Evolutionary conservation across 2,888 invertebrate species (phyloP), one percentile per base, ranked within the genome.

Genomic region (Euclidia mi): DNA sequence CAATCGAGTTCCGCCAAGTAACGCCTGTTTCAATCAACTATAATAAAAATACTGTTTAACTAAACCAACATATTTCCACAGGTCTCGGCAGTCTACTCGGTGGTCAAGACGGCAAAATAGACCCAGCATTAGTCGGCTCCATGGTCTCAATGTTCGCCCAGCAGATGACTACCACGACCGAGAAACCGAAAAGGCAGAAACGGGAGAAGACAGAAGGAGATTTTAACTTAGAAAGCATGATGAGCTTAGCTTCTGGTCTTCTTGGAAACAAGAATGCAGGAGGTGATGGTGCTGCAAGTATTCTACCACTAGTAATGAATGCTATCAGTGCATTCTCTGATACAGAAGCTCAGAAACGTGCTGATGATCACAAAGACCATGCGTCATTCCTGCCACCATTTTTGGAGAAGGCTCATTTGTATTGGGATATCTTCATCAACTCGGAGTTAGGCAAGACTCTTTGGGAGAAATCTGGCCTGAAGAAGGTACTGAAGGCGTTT

Each of bases 351-450:
- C 86, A 95, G 45, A 95, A 95, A 58, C 92, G 95, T 0, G 95
- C 95, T 28, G 95, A 95, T 14, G 95, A 95, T 0, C 97, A 97
- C 76, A 96, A 96, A 48, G 96, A 95, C 35, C 97, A 97, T 70
- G 95, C 96, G 0, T 95, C 96, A 84, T 96, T 96, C 71, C 86
- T 98, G 62, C 97, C 97, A 0, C 97, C 56, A 77, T 96, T 85
- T 80, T 96, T 85, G 14, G 94, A 94, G 52, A 93, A 96, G 66
- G 82, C 96, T 1, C 97, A 97, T 82, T 89, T 97, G 1, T 95
- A 97, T 76, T 97, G 97, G 96, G 97, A 98, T 65, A 95, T 97
- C 61, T 97, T 98, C 77, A 91, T 96, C 25, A 96, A 96, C 79
- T 97, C 98, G 0, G 97, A 98, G 64, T 90, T 98, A 12, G 97